Base-by-base conservation (phyloP, 2,797 vertebrate species). In the Lates japonicus region DNA sequence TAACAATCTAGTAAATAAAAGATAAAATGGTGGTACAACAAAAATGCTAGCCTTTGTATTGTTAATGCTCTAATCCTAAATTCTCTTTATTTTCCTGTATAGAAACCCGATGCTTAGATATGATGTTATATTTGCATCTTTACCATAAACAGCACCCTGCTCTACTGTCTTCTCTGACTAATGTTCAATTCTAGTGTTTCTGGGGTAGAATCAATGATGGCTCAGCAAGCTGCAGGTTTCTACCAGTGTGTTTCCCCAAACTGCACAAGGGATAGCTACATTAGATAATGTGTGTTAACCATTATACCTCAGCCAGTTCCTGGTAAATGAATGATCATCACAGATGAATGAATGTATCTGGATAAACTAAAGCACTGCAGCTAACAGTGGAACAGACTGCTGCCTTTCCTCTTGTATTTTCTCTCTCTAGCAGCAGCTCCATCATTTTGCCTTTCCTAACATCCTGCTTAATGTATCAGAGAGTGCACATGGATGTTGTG, bases 271-370 rank as follows among this genome's bases (percentile, higher is more conserved):
- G 20, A 13, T 25, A 20, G 8, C 20, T 42, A 7, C 17, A 29
- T 31, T 31, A 69, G n/a, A 41, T 66, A 52, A 64, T 29, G 46
- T 20, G 19, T 52, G 54, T 57, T 52, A 29, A 57, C 22, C 31
- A 9, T 48, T 72, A 74, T 59, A 39, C 19, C 31, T 55, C 42
- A 19, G 20, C 48, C 3, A n/a, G n/a, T 61, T 73, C 46, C 52
- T 55, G 51, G 3, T 70, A 54, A 86, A 72, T 61, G 66, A 70
- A 76, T 33, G 22, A 76, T 60, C 19, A 54, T 25, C n/a, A 25
- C 4, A 7, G 41, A 57, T 41, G 42, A 76, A 75, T 17, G 17
- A 51, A 51, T 17, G 35, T 11, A 70, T 79, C 49, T 68, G 68
- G 60, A 70, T 72, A 4, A 60, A 78, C 55, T 19, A 51, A 75